Evolutionary conservation across 2,113 vertebrate genomes (phyloP), one percentile per base, ranked within the genome.

Genomic region (Cyanoramphus novaezelandiae): DNA sequence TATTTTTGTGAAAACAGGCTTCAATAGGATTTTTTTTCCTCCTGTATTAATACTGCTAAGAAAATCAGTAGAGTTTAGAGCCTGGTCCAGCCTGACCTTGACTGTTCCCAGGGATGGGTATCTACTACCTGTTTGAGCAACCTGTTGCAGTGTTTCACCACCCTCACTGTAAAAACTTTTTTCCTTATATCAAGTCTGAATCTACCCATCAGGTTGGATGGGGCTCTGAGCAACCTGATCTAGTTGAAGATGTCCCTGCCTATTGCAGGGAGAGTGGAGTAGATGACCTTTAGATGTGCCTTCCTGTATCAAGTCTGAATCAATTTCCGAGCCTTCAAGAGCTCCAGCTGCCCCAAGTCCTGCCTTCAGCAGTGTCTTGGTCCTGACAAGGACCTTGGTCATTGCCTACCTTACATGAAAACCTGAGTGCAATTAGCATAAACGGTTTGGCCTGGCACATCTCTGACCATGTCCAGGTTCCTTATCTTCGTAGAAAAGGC

Each of bases 1-100:
- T 78, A 67, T 80, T 95, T 90, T 94, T 86, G 64, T 88, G 65
- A 68, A 90, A 90, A 86, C 28, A 60, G 18, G 9, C 16, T 91
- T 71, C 47, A 82, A 3, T 49, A 49, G 15, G 13, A 43, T 47
- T 84, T 82, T 82, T 87, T 78, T 74, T 52, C 15, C 44, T 57
- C 13, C 35, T 17, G 10, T 62, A 57, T 79, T 82, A 63, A 89
- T 59, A 65, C 49, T 64, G 28, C 62, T 83, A 62, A 76, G 64
- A 92, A 85, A 68, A 92, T 83, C 43, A 43, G 20, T 71, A 20
- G 8, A n/a, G 55, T 74, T 70, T 33, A 44, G 33, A 62, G 37
- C 41, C 65, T 29, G 8, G 17, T 52, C 25, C n/a, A 80, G 15
- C 11, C 47, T 31, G 49, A 15, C 39, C 52, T 63, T 63, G 13